A percentile compares a stretch with the other conserved stretches of the same genome.
These are phyloP conservation scores for Mastomys natalensis DNA, from an alignment of 2,113 vertebrate genomes.

Conservation along the genomic window DNA sequence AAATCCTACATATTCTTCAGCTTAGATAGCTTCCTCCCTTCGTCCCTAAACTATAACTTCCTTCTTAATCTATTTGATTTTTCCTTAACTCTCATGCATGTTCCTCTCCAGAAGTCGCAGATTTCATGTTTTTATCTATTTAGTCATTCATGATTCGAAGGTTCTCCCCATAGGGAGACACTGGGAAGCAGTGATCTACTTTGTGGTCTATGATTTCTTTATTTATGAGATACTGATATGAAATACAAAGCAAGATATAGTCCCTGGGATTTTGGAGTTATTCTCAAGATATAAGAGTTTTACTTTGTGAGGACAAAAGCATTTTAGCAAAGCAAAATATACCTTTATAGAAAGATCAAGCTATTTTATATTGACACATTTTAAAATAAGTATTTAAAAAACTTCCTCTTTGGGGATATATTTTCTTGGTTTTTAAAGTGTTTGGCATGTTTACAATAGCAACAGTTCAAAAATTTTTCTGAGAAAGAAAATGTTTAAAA, in stretches of 20 bases:
- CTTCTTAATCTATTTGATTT: neutral
- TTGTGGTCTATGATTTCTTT: neutral
- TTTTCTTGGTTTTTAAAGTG: neutral
- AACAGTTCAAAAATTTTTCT: neutral
- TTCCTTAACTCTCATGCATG: neutral
- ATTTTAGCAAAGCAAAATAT: neutral
- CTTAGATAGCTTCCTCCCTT: neutral
- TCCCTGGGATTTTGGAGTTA: neutral
- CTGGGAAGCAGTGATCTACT: too few species aligned
- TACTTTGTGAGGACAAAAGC: neutral
- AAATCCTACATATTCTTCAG: neutral
- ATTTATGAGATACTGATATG: neutral
- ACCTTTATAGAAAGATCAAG: neutral
- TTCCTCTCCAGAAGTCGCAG: neutral
- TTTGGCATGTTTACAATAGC: neutral
- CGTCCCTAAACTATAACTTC: neutral
- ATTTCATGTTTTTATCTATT: neutral
- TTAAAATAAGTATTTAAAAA: neutral
- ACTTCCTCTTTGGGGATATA: neutral
- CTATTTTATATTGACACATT: neutral
- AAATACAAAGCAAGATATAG: neutral
- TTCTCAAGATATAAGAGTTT: neutral
- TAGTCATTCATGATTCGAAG: neutral
- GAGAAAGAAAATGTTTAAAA: neutral
- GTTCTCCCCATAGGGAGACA: neutral